Evolutionary conservation across 2,797 vertebrate genomes (phyloP).

Genomic region (Pachyuromys duprasi): DNA sequence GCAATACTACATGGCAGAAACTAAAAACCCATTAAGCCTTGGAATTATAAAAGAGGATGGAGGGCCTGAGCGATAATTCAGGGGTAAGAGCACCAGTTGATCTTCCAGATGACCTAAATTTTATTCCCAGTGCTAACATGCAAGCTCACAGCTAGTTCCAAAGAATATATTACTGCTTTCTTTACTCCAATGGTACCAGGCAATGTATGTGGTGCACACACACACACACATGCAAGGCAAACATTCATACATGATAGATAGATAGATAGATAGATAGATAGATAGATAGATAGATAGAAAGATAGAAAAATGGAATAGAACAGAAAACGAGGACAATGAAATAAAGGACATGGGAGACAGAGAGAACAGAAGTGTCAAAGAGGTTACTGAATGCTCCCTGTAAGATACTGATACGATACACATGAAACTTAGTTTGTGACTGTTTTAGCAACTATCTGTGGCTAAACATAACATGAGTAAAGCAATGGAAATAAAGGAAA

Average conservation of each 20-base stretch:
- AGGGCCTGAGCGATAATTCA: neutral
- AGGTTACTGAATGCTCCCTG: neutral
- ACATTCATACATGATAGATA: neutral
- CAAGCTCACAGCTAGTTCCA: too few relatives aligned
- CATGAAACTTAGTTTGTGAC: neutral
- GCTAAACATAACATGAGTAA: slow-evolving; percentile 48
- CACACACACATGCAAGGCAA: neutral
- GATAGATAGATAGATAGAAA: too few relatives aligned
- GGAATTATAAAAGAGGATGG: neutral
- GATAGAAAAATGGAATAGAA: too few relatives aligned
- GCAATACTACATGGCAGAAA: neutral
- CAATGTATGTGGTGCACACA: neutral
- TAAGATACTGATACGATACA: neutral
- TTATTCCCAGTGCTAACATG: neutral
- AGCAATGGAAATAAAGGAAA: slow-evolving; percentile 42
- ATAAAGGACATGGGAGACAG: neutral
- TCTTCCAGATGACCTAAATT: neutral
- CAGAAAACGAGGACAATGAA: neutral
- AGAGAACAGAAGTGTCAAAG: neutral
- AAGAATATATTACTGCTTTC: neutral
- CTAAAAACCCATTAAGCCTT: neutral
- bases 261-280: too few relatives aligned
- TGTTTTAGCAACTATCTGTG: slow-evolving; percentile 32
- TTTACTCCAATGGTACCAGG: neutral
- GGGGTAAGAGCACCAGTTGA: neutral